Evolutionary conservation across 2,797 vertebrate genomes (phyloP).

Genomic region (Anisognathus igniventris): DNA sequence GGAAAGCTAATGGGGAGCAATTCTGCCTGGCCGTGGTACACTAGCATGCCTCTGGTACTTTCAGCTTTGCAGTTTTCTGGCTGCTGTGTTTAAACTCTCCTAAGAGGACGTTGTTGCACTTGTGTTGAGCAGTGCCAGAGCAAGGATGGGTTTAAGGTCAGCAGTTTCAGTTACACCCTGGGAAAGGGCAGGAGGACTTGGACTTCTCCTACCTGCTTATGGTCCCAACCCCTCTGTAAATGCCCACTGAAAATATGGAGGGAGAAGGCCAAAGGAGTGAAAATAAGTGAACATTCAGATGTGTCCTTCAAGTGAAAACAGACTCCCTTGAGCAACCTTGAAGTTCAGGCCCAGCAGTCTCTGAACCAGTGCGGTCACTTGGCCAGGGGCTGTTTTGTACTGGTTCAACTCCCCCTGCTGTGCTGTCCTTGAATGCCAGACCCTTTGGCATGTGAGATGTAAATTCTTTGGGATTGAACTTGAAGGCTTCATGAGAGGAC

Average conservation of each 20-base stretch:
- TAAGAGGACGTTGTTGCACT: neutral
- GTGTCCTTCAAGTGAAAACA: neutral
- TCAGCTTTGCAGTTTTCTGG: neutral
- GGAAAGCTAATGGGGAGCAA: neutral
- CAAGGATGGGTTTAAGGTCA: neutral
- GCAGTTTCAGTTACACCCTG: neutral
- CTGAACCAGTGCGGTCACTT: neutral
- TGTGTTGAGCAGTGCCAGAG: neutral
- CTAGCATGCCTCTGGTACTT: neutral
- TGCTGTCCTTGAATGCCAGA: neutral
- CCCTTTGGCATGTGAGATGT: neutral
- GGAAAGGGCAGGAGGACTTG: neutral
- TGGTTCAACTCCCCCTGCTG: neutral
- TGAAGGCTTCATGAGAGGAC: conserved; percentile 14
- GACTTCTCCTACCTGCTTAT: neutral
- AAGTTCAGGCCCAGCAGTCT: neutral
- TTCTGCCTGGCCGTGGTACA: neutral
- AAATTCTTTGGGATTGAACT: neutral
- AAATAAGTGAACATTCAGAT: neutral
- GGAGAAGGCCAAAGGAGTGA: neutral
- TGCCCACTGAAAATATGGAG: neutral
- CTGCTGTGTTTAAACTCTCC: neutral
- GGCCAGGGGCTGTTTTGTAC: neutral
- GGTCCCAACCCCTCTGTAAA: neutral
- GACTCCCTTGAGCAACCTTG: neutral